Base-by-base conservation (phyloP, 2,113 vertebrate genomes). In the Dendropsophus ebraccatus region DNA sequence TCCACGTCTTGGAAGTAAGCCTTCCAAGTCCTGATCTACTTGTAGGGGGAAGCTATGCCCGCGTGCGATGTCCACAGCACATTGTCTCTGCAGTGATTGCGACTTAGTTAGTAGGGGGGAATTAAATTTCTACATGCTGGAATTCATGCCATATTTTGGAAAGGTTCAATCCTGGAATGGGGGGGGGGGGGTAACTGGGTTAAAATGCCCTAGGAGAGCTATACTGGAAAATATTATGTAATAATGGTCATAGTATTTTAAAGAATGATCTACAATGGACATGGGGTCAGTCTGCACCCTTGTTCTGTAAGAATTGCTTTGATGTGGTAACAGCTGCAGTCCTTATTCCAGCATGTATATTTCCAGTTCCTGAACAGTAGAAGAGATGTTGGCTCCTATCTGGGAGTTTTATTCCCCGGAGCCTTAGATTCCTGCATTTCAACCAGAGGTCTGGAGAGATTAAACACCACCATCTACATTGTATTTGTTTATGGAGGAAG, bases 301-400 rank as follows among this genome's bases (percentile, higher is more conserved):
- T 77, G 7, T 8, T 4, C n/a, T 5, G 12, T 25, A 54, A 19
- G 9, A 54, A 32, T 4, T 41, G 12, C 50, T 82, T 52, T 82
- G 12, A 72, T 74, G 69, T 83, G 69, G 67, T 7, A 45, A 74
- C 50, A 23, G n/a, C 79, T 67, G 81, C 49, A 35, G 81, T n/a
- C n/a, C 13, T 56, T 21, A 83, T 56, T 13, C 67, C 62, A 70
- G 23, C 12, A 65, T 13, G 62, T 70, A 28, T 0, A 69, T 10
- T 25, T 32, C 21, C 3, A 49, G 82, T n/a, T 23, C 60, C 58
- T 47, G 21, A 70, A 0, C 35, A 41, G 35, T 58, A 45, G 50
- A 74, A 45, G 4, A 35, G 19, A 82, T 72, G 81, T 52, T 72
- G 45, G 45, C 62, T 52, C 23, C 21, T 56, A 19, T 10, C 28